Evolutionary conservation across 1,140 invertebrate genomes (phyloP).

Genomic region (Heliconius nattereri): DNA sequence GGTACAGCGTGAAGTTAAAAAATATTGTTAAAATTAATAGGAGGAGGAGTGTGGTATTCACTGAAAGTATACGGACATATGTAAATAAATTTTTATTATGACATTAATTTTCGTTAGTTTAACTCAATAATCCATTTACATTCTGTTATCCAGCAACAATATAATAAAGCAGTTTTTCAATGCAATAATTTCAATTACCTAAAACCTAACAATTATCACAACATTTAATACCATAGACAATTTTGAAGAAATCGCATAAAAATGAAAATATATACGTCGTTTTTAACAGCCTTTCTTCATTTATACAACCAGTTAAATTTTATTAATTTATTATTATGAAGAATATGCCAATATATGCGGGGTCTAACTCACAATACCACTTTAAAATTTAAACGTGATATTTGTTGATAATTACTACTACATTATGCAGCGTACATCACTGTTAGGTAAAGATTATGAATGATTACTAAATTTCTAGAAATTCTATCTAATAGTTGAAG

Average conservation of each 20-base stretch:
- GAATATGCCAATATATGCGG: not conserved
- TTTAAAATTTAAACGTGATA: not conserved
- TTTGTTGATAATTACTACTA: no score
- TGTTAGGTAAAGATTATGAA: no score
- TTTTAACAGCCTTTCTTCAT: constrained; percentile 1
- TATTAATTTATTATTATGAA: not conserved
- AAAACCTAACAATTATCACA: constrained; percentile 14
- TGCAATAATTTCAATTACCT: constrained; percentile 1
- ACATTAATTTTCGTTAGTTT: constrained; percentile 12
- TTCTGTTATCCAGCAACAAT: constrained; percentile 4
- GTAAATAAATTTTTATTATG: constrained; percentile 11
- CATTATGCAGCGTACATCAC: no score
- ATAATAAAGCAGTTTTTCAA: not conserved
- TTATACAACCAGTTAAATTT: not conserved
- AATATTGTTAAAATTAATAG: not conserved
- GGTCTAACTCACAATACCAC: not conserved
- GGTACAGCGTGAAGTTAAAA: no score
- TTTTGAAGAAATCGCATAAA: not conserved
- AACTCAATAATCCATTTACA: constrained; percentile 4
- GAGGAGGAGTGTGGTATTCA: not conserved
- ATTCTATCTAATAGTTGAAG: no score
- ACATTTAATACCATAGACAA: constrained; percentile 8
- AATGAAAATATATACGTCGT: constrained; percentile 1
- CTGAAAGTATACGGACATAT: not conserved
- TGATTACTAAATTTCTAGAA: no score